These are phyloP conservation scores for Alethe diademata DNA, from an alignment of 2,113 vertebrate species.

Conservation along the genomic window DNA sequence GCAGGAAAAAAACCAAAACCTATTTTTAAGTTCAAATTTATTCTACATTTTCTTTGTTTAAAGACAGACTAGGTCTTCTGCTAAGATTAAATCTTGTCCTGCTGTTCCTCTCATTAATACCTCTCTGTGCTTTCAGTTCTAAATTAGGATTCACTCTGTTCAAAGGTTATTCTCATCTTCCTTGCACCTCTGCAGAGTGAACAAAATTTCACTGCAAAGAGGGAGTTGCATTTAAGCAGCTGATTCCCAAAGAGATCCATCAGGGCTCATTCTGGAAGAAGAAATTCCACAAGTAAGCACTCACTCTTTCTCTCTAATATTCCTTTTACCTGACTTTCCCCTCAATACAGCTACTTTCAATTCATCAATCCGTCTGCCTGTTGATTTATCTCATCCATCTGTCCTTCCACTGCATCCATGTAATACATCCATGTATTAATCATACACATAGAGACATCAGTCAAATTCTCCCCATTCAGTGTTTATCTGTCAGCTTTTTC, in stretches of 20 bases:
- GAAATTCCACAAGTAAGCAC: neutral
- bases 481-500: neutral
- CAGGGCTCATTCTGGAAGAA: neutral
- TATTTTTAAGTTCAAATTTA: neutral
- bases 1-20: too few relatives aligned
- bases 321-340: neutral
- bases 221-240: neutral
- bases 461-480: neutral
- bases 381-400: neutral
- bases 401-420: neutral
- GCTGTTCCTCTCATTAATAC: neutral
- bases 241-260: neutral
- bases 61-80: neutral
- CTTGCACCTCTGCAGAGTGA: neutral
- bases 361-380: neutral
- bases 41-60: neutral
- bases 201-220: neutral
- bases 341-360: neutral
- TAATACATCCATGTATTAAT: neutral
- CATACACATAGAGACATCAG: neutral
- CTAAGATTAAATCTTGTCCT: neutral
- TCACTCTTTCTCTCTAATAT: neutral
- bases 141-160: neutral
- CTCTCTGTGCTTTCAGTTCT: neutral
- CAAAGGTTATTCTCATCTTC: neutral